A percentile compares a stretch with the other conserved stretches of the same genome.
Evolutionary conservation across 2,888 invertebrate species (phyloP).

Genomic region (Margaritifera margaritifera): DNA sequence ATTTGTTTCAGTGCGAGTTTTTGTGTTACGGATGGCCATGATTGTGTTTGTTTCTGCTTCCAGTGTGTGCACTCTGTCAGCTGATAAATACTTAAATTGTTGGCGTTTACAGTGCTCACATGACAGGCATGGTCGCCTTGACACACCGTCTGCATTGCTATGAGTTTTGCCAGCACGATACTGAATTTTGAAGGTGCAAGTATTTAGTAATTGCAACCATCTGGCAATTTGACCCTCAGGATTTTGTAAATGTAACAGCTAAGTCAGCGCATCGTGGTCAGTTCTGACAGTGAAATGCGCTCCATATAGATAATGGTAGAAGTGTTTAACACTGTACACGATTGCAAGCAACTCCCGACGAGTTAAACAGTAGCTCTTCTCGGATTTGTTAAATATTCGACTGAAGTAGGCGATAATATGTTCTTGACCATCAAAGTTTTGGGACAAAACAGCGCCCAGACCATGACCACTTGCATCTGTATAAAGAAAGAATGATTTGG

Average conservation of each 20-base stretch:
- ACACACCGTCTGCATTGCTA: slow-evolving; percentile 18
- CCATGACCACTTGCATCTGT: slow-evolving; percentile 38
- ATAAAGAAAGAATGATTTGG: slow-evolving; percentile 27
- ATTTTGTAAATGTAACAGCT: slow-evolving; percentile 30
- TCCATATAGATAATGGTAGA: slow-evolving; percentile 38
- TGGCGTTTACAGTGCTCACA: slow-evolving; percentile 4
- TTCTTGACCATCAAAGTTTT: slow-evolving; percentile 32
- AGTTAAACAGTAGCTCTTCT: slow-evolving; percentile 30
- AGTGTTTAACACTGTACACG: slow-evolving; percentile 34
- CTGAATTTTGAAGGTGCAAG: slow-evolving; percentile 20
- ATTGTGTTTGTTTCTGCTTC: not conserved
- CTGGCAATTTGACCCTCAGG: slow-evolving; percentile 27
- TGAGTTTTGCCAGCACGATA: slow-evolving; percentile 22
- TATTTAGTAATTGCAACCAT: slow-evolving; percentile 22
- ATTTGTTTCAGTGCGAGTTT: too few relatives aligned
- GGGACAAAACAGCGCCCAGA: slow-evolving; percentile 38
- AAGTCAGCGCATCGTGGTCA: slow-evolving; percentile 36
- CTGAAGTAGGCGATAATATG: slow-evolving; percentile 32
- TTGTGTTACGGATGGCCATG: too few relatives aligned
- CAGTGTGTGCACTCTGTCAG: slow-evolving; percentile 1
- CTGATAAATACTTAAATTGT: not conserved
- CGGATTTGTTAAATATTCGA: slow-evolving; percentile 14
- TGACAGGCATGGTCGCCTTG: slow-evolving; percentile 14
- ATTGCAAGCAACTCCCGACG: slow-evolving; percentile 31
- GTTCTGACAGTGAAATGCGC: slow-evolving; percentile 30